Evolutionary conservation across 2,113 vertebrate genomes (phyloP), one percentile per base, ranked within the genome.

Genomic region (Hydropotes inermis): DNA sequence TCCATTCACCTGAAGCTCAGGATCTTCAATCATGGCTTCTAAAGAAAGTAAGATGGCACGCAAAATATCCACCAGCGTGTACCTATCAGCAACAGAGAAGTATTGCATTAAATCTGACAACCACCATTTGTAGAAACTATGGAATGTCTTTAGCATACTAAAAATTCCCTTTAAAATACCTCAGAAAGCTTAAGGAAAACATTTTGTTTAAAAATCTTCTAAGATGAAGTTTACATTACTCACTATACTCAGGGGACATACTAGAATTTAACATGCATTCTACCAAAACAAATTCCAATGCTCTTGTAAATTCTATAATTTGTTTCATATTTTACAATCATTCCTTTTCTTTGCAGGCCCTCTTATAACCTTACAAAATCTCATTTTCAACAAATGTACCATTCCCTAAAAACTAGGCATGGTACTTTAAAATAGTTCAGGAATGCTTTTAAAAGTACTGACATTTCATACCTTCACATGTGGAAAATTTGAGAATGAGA

Each of bases 1-100:
- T 98, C 99, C 99, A 97, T 99, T 99, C 95, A 99, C 99, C 98
- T 99, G 99, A 97, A 99, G 99, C 98, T 99, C 99, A 0, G 99
- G 99, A 82, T 99, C 99, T 99, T 99, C 99, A 52, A 99, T 99
- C 99, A 99, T 99, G 91, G 99, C 99, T 98, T 99, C 99, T 98
- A 99, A 97, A 21, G 99, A 99, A 97, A 99, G 99, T 96, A 99
- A 99, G 98, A 99, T 99, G 70, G 99, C 99, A 1, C 99, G 99
- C 98, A 99, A 99, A 98, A 99, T 99, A 99, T 99, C 99, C 99
- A 99, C 99, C 98, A 99, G 99, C 0, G 99, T 99, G 98, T 99
- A 99, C 98, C 99, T 99, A 98, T 11, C 87, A 96, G 96, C 0
- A 89, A 91, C 7, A 96, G 93, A 97, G 61, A 93, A 96, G 28